Evolutionary conservation across 2,888 invertebrate genomes (phyloP).

Genomic region (Drosophila meridiana): DNA sequence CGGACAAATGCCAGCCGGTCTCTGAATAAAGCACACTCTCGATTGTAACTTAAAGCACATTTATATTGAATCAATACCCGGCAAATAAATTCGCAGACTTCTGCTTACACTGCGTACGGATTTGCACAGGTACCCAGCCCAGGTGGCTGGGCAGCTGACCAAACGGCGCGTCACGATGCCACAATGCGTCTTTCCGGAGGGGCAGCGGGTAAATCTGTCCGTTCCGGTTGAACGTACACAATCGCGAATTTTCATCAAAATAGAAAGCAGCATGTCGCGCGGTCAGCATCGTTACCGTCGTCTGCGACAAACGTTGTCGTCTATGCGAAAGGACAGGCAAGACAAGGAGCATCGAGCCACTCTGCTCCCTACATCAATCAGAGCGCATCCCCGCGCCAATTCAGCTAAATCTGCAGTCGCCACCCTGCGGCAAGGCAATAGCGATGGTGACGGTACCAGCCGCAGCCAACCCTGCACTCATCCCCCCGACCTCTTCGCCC

Average conservation of each 20-base stretch:
- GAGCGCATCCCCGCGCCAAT: constrained; percentile 67
- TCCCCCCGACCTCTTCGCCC: constrained; percentile 17
- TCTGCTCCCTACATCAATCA: constrained; percentile 63
- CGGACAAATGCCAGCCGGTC: background rate
- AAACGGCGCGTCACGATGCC: constrained; percentile 15
- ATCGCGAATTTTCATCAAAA: constrained; percentile 80
- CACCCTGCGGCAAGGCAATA: constrained; percentile 65
- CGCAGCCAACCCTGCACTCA: constrained; percentile 38
- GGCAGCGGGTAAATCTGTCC: constrained; percentile 41
- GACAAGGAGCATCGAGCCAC: constrained; percentile 55
- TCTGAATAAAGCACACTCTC: background rate
- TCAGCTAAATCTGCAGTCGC: constrained; percentile 65
- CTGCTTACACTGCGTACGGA: background rate
- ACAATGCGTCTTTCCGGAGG: constrained; percentile 27
- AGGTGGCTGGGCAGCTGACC: constrained; percentile 2
- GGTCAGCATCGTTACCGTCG: constrained; percentile 56
- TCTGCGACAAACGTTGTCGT: constrained; percentile 60
- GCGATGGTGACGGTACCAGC: constrained; percentile 33
- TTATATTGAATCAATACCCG: background rate
- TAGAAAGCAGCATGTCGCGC: constrained; percentile 66
- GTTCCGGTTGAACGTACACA: constrained; percentile 74
- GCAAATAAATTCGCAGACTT: background rate
- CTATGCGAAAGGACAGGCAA: constrained; percentile 64
- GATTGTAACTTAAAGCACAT: background rate
- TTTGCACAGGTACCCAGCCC: constrained; percentile 3